A percentile compares a stretch with the other conserved stretches of the same genome.
Conservation (phyloP, 2,797 vertebrate species). For the Nannoperca australis region DNA sequence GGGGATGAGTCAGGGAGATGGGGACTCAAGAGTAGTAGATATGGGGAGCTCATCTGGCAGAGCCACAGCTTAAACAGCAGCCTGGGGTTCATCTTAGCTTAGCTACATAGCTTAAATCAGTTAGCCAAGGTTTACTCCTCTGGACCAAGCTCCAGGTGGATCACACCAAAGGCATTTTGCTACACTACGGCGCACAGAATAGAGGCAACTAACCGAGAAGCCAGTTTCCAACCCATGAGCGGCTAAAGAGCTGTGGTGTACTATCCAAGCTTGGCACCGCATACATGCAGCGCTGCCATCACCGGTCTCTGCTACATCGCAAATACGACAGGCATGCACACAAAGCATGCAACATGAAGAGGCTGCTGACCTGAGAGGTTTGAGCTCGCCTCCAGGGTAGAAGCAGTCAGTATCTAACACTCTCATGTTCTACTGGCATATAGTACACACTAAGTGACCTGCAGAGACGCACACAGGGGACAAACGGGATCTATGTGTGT, state of each 20-base stretch:
- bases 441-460: constrained; percentile 50
- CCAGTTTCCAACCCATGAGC: constrained; percentile 40
- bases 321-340: constrained; percentile 46
- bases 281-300: constrained; percentile 12
- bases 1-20: constrained; percentile 18
- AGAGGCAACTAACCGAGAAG: constrained; percentile 28
- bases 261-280: constrained; percentile 50
- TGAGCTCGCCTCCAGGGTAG: constrained; percentile 43
- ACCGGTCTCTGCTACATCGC: constrained; percentile 48
- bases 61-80: constrained; percentile 39
- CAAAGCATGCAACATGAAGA: constrained; percentile 55
- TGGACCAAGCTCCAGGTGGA: constrained; percentile 45
- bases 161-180: constrained; percentile 39
- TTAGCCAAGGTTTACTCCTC: constrained; percentile 42
- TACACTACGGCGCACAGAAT: constrained; percentile 23
- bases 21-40: constrained; percentile 2
- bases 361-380: constrained; percentile 56
- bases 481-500: constrained; percentile 53
- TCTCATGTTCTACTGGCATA: constrained; percentile 39
- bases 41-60: constrained; percentile 40
- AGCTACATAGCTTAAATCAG: constrained; percentile 31
- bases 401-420: constrained; percentile 45
- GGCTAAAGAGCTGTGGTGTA: constrained; percentile 30
- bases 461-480: constrained; percentile 51
- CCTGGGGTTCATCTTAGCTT: constrained; percentile 50